Evolutionary conservation across 2,797 vertebrate genomes (phyloP).

Genomic region (Telmatherina bonti): DNA sequence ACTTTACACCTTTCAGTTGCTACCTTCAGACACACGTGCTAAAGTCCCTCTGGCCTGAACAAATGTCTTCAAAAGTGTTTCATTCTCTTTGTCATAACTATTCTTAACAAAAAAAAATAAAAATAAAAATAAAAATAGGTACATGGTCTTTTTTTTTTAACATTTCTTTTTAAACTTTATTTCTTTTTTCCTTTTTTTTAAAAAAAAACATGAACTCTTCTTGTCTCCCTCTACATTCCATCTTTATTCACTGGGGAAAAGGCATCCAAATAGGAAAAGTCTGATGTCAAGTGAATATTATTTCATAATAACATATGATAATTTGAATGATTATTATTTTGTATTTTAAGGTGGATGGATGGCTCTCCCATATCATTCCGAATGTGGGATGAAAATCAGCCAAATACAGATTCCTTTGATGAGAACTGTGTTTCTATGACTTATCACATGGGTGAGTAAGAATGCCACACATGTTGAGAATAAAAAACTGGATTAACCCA

Average conservation of each 20-base stretch:
- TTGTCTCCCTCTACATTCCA: not conserved
- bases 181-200: too few relatives aligned
- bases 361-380: constrained; percentile 43
- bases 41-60: too few relatives aligned
- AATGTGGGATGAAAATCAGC: constrained; percentile 76
- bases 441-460: constrained; percentile 69
- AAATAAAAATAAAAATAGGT: too few relatives aligned
- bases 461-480: not conserved
- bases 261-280: not conserved
- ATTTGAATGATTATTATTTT: not conserved
- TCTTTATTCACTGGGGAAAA: constrained; percentile 9
- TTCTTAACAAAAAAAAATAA: too few relatives aligned
- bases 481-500: not conserved
- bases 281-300: not conserved
- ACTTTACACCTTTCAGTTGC: too few relatives aligned
- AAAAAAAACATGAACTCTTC: too few relatives aligned
- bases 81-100: too few relatives aligned
- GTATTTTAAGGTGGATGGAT: constrained; percentile 75
- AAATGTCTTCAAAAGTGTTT: too few relatives aligned
- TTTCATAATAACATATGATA: not conserved
- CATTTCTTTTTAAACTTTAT: too few relatives aligned
- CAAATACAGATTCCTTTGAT: constrained; percentile 53
- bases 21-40: too few relatives aligned
- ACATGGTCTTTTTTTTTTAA: too few relatives aligned
- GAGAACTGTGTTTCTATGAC: constrained; percentile 70